Conservation (phyloP, 1,140 invertebrate genomes). For the Trichoplusia ni region DNA sequence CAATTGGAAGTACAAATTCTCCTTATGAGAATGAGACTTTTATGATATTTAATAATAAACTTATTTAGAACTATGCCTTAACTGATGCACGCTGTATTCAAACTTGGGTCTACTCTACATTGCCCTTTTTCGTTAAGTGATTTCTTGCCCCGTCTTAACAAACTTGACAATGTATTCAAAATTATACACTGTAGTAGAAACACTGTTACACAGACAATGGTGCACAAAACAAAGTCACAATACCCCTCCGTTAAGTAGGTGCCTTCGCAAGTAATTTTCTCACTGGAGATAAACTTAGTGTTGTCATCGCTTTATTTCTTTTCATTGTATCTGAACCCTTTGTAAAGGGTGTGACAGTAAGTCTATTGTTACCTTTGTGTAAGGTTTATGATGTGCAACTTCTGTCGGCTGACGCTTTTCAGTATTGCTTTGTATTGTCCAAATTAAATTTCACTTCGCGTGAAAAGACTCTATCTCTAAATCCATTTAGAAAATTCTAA, state of each 20-base stretch:
- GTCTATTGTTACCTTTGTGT: slow-evolving; percentile 47
- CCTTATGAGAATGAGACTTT: background rate
- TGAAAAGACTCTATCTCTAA: slow-evolving; percentile 5
- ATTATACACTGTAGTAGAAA: slow-evolving; percentile 20
- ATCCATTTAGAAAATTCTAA: background rate
- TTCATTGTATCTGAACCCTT: slow-evolving; percentile 49
- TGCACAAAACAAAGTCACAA: slow-evolving; percentile 31
- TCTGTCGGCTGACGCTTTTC: slow-evolving; percentile 27
- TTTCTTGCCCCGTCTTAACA: slow-evolving; percentile 15
- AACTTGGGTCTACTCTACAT: background rate
- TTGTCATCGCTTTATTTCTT: slow-evolving; percentile 47
- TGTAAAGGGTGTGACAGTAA: slow-evolving; percentile 36
- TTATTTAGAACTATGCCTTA: background rate
- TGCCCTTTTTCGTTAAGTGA: slow-evolving; percentile 14
- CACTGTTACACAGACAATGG: slow-evolving; percentile 18
- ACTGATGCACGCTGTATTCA: too few relatives aligned
- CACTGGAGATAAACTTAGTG: slow-evolving; percentile 42
- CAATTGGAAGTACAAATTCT: too few relatives aligned
- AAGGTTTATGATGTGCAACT: slow-evolving; percentile 45
- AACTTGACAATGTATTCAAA: slow-evolving; percentile 29
- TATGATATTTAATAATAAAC: background rate
- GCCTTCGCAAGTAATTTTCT: slow-evolving; percentile 39
- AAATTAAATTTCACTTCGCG: slow-evolving; percentile 29
- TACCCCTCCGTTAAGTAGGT: slow-evolving; percentile 29
- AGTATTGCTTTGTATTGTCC: slow-evolving; percentile 32